phyloP scores from a whole-genome alignment of 2,888 invertebrate genomes.

The Boloria selene region DNA sequence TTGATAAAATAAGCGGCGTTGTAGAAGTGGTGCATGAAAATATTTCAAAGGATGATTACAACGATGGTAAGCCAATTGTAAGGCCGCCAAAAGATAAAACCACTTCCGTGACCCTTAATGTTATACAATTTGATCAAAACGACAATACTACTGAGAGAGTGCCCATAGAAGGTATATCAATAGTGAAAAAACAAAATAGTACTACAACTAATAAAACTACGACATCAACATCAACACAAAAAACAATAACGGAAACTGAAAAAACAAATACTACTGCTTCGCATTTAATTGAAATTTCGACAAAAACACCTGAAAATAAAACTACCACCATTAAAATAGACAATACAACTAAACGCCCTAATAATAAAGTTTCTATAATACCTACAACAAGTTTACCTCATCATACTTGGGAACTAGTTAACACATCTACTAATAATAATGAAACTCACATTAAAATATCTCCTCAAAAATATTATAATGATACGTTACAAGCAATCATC shows the following conservation, averaged over 20 bases:
- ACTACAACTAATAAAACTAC: conserved; percentile 42
- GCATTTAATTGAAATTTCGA: conserved; percentile 32
- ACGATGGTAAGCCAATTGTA: conserved; percentile 70
- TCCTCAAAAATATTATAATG: conserved; percentile 83
- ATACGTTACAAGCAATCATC: conserved; percentile 84
- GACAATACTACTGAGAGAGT: conserved; percentile 69
- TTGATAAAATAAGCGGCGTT: conserved; percentile 83
- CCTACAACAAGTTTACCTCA: conserved; percentile 68
- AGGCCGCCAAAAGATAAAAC: conserved; percentile 77
- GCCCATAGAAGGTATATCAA: conserved; percentile 72
- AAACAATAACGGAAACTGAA: conserved; percentile 37
- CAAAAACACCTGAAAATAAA: conserved; percentile 27
- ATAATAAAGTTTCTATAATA: conserved; percentile 75
- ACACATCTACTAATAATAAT: conserved; percentile 75
- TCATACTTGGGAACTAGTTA: conserved; percentile 83
- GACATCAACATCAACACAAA: conserved; percentile 40
- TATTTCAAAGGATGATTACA: conserved; percentile 50
- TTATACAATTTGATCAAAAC: conserved; percentile 61
- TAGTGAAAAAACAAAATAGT: conserved; percentile 66
- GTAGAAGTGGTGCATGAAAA: conserved; percentile 58
- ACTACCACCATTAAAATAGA: conserved; percentile 53
- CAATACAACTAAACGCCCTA: conserved; percentile 68
- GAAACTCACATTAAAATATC: conserved; percentile 63
- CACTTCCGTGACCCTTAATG: conserved; percentile 70
- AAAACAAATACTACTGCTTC: conserved; percentile 41